phyloP scores from a whole-genome alignment of 2,888 invertebrate genomes.

The Odontocerum albicorne region DNA sequence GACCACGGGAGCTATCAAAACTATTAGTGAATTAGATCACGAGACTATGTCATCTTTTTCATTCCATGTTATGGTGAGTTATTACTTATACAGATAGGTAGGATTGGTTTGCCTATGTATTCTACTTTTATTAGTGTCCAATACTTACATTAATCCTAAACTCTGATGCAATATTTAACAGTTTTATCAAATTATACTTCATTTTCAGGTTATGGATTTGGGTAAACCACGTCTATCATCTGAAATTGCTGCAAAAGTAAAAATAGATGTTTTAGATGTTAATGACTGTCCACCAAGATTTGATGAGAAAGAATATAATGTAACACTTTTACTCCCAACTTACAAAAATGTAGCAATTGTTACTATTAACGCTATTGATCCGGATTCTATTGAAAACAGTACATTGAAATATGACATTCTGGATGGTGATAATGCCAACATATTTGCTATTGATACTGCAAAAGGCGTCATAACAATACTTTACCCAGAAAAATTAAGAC shows the following conservation, averaged over 20 bases:
- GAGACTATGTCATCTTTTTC: slow-evolving; percentile 69
- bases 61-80: slow-evolving; percentile 75
- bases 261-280: slow-evolving; percentile 76
- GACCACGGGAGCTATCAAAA: slow-evolving; percentile 83
- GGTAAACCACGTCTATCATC: slow-evolving; percentile 83
- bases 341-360: slow-evolving; percentile 75
- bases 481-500: slow-evolving; percentile 59
- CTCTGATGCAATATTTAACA: too few species aligned
- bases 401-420: slow-evolving; percentile 76
- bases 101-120: too few species aligned
- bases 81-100: too few species aligned
- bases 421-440: slow-evolving; percentile 74
- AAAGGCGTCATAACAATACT: slow-evolving; percentile 67
- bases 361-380: slow-evolving; percentile 72
- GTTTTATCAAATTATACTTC: too few species aligned
- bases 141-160: too few species aligned
- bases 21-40: slow-evolving; percentile 76
- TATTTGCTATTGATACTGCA: slow-evolving; percentile 70
- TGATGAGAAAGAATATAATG: slow-evolving; percentile 67
- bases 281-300: slow-evolving; percentile 92
- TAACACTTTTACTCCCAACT: slow-evolving; percentile 79
- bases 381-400: slow-evolving; percentile 64
- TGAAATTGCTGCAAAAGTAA: slow-evolving; percentile 75
- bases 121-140: too few species aligned
- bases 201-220: slow-evolving; percentile 68